Percentiles rank a stretch among this genome's conserved stretches.
phyloP scores from a whole-genome alignment of 1,140 invertebrate species.

The Megalopta genalis region DNA sequence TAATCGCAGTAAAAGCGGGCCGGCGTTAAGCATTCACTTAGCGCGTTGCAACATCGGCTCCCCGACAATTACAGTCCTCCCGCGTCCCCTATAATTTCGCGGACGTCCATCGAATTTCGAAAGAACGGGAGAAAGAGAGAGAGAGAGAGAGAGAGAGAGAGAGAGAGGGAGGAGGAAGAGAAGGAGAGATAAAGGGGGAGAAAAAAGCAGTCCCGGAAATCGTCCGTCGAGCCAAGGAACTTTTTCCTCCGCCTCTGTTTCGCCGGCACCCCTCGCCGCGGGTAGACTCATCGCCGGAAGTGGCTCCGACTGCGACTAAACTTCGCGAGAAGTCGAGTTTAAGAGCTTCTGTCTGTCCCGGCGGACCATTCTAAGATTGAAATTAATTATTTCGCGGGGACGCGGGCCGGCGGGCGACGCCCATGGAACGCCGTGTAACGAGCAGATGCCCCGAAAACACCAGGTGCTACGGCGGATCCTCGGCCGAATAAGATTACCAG shows the following conservation, averaged over 20 bases:
- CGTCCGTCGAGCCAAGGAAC: constrained; percentile 3
- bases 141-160: background rate
- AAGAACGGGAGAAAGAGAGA: background rate
- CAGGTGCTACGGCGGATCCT: constrained; percentile 20
- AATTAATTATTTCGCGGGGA: constrained; percentile 46
- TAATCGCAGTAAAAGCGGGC: constrained; percentile 19
- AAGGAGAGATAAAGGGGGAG: background rate
- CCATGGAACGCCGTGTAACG: background rate
- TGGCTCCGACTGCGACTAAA: constrained; percentile 31
- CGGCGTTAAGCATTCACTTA: constrained; percentile 17
- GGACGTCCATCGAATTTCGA: background rate
- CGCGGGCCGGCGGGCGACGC: background rate
- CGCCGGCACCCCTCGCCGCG: background rate
- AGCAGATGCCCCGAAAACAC: constrained; percentile 11
- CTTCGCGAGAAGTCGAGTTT: constrained; percentile 24
- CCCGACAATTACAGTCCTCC: constrained; percentile 1
- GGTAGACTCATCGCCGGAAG: constrained; percentile 3
- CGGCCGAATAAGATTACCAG: background rate
- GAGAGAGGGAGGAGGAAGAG: background rate
- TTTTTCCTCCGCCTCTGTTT: background rate
- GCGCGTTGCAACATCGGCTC: constrained; percentile 8
- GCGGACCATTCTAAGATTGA: constrained; percentile 34
- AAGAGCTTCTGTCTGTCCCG: constrained; percentile 22
- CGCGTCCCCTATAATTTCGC: constrained; percentile 17
- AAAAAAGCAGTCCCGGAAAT: background rate